Percentiles rank a stretch among this genome's conserved stretches.
phyloP scores from a whole-genome alignment of 1,140 invertebrate species.

The Tribolium castaneum region DNA sequence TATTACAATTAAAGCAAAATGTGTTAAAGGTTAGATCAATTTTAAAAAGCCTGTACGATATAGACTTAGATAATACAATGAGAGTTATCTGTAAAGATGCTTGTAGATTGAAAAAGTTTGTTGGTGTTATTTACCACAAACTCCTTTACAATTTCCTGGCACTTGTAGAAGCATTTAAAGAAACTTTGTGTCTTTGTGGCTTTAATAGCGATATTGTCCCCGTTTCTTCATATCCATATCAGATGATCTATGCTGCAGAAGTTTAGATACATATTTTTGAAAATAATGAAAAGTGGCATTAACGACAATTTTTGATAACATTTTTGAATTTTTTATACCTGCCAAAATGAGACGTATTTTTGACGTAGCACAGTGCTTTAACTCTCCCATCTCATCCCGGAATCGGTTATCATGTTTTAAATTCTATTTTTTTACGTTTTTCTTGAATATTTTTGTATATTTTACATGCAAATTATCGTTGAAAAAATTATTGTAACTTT shows the following conservation, averaged over 20 bases:
- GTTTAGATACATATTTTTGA: constrained; percentile 45
- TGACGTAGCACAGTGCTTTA: constrained; percentile 42
- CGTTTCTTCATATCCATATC: constrained; percentile 36
- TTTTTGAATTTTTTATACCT: constrained; percentile 54
- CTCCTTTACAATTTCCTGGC: constrained; percentile 31
- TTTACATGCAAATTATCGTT: neutral
- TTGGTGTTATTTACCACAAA: constrained; percentile 25
- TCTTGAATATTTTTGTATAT: constrained; percentile 14
- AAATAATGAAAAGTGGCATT: constrained; percentile 27
- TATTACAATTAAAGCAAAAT: constrained; percentile 43
- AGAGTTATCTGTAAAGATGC: constrained; percentile 30
- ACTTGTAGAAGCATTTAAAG: constrained; percentile 40
- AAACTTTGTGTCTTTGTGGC: constrained; percentile 53
- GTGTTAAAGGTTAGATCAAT: constrained; percentile 41
- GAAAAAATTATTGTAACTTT: constrained; percentile 5
- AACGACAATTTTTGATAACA: constrained; percentile 48
- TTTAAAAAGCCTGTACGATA: constrained; percentile 39
- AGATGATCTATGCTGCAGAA: constrained; percentile 39
- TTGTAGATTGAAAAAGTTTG: constrained; percentile 32
- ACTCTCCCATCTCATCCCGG: constrained; percentile 2
- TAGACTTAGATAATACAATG: constrained; percentile 35
- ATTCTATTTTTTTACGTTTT: constrained; percentile 4
- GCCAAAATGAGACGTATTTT: constrained; percentile 43
- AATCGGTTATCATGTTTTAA: neutral
- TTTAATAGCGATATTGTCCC: constrained; percentile 49